These are phyloP conservation scores for Sylvietta virens DNA, from an alignment of 2,113 vertebrate genomes.

Conservation along the genomic window DNA sequence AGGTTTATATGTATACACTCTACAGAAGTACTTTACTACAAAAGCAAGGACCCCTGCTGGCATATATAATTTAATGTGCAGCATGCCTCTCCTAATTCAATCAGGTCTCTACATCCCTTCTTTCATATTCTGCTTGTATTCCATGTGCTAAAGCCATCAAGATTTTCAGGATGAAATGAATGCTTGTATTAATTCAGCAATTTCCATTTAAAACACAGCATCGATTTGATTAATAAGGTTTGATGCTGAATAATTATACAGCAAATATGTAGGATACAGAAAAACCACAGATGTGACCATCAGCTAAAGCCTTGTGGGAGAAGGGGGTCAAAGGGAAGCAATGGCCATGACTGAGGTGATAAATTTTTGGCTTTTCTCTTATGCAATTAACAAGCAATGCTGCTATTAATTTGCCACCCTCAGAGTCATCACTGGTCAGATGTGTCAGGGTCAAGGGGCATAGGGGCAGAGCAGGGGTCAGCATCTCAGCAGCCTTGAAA, in stretches of 20 bases:
- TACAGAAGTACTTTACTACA: constrained; percentile 71
- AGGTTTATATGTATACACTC: constrained; percentile 51
- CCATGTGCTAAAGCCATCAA: constrained; percentile 96
- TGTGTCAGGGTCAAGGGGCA: constrained; percentile 95
- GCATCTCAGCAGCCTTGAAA: constrained; percentile 79
- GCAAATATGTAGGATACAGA: constrained; percentile 90
- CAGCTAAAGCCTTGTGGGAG: constrained; percentile 92
- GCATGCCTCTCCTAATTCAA: constrained; percentile 91
- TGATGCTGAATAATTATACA: constrained; percentile 99
- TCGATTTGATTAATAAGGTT: constrained; percentile 99
- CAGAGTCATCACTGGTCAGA: constrained; percentile 98
- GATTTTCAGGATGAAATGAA: constrained; percentile 98
- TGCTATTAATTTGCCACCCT: constrained; percentile 99
- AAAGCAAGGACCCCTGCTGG: constrained; percentile 82
- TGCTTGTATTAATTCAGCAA: constrained; percentile 99
- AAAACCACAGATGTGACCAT: constrained; percentile 96
- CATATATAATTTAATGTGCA: constrained; percentile 86
- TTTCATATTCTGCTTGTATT: constrained; percentile 99
- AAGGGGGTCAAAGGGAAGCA: constrained; percentile 96
- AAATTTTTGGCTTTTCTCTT: constrained; percentile 96
- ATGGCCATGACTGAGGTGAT: constrained; percentile 99
- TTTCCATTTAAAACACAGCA: constrained; percentile 99
- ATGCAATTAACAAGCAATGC: constrained; percentile 97
- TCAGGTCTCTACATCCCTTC: constrained; percentile 89
- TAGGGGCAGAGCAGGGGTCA: constrained; percentile 91